Evolutionary conservation across 2,113 vertebrate genomes (phyloP), one percentile per base, ranked within the genome.

Genomic region (Erpornis zantholeuca): DNA sequence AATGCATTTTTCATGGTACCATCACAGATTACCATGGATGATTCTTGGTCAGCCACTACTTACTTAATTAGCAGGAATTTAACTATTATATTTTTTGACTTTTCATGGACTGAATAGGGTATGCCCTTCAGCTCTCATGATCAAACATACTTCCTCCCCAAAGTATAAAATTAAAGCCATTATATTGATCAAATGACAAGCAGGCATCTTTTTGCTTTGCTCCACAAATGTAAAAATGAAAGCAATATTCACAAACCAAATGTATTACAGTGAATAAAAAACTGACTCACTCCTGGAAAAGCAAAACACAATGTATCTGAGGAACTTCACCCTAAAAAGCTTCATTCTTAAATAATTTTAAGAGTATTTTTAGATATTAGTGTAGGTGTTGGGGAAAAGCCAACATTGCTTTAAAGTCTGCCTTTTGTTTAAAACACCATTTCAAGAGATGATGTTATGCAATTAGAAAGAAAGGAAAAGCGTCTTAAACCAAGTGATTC

Each of bases 331-430:
- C 61, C 61, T 75, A 66, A 90, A 92, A 92, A 82, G 15, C 44
- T 85, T 77, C 72, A 38, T 60, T 92, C 54, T 54, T 95, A 79
- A 96, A 95, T 66, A 87, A 82, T 91, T 93, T 85, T 11, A 82
- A 29, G 44, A 63, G 42, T 95, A 96, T 95, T 95, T 97, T 94
- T 95, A 96, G 86, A 35, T 79, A 82, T 60, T 64, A 79, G 24
- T 45, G 92, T 94, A 72, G 92, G 91, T 53, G 85, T 88, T 25
- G 42, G 14, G 87, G 90, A 10, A 82, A 96, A 96, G 56, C 88
- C 94, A 88, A 85, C 83, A 36, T 22, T 87, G 61, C 77, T 90
- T 88, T 86, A 59, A 96, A 94, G 31, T 45, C 63, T 92, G 76
- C 36, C 83, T 95, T 91, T 94, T 90, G 47, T 94, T 95, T 88